These are phyloP conservation scores for pig (Sus scrofa) DNA, from an alignment of 2,113 vertebrate genomes.

Conservation along the genomic window T2T-Sscrofa CM000830.6:33782001-33782500, in stretches of 20 bases:
- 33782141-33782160: background rate
- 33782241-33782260: background rate
- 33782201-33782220: background rate
- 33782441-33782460: background rate
- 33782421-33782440: background rate
- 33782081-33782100: background rate
- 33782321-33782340: background rate
- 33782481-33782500: background rate
- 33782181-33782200: background rate
- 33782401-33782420: background rate
- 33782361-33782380: background rate
- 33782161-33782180: constrained; percentile 2
- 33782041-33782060: background rate
- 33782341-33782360: background rate
- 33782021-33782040: background rate
- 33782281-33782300: background rate
- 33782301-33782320: background rate
- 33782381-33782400: background rate
- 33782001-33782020: background rate
- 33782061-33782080: background rate
- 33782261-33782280: background rate
- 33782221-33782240: background rate
- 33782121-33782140: constrained; percentile 35
- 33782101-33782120: background rate
- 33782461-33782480: background rate